Evolutionary conservation across 2,797 vertebrate species (phyloP).

Genomic region (Peromyscus nudipes): DNA sequence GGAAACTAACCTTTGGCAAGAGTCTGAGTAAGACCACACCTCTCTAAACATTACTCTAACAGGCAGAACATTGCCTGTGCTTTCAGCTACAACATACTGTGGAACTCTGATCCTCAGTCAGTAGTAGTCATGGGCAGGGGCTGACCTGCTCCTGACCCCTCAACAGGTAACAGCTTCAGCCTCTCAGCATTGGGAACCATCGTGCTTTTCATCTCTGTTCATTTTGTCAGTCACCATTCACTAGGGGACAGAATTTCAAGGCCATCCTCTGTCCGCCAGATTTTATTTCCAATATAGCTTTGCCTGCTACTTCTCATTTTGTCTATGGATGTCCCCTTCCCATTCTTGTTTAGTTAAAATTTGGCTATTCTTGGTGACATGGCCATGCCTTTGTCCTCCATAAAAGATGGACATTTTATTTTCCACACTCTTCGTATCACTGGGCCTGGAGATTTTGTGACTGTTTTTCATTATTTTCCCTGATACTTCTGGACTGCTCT

Average conservation of each 20-base stretch:
- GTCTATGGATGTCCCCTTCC: too few relatives aligned
- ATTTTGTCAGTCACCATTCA: background rate
- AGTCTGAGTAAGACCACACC: background rate
- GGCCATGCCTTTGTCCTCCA: background rate
- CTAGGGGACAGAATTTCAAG: background rate
- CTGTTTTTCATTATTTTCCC: background rate
- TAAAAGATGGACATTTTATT: background rate
- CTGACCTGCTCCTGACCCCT: background rate
- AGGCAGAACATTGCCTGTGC: background rate
- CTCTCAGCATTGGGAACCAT: background rate
- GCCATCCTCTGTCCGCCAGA: background rate
- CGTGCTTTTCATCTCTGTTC: background rate
- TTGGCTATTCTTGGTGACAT: background rate
- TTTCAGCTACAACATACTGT: background rate
- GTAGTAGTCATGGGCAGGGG: background rate
- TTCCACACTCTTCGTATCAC: background rate
- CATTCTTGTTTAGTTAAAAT: constrained; percentile 17
- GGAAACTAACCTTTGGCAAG: background rate
- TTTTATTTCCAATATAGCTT: background rate
- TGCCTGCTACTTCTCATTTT: background rate
- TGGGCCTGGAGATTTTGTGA: background rate
- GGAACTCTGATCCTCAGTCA: background rate
- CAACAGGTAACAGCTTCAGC: background rate
- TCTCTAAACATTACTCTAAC: accelerated
- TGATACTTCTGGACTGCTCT: background rate